Conservation (phyloP, 2,113 vertebrate species). For the Apteryx owenii region DNA sequence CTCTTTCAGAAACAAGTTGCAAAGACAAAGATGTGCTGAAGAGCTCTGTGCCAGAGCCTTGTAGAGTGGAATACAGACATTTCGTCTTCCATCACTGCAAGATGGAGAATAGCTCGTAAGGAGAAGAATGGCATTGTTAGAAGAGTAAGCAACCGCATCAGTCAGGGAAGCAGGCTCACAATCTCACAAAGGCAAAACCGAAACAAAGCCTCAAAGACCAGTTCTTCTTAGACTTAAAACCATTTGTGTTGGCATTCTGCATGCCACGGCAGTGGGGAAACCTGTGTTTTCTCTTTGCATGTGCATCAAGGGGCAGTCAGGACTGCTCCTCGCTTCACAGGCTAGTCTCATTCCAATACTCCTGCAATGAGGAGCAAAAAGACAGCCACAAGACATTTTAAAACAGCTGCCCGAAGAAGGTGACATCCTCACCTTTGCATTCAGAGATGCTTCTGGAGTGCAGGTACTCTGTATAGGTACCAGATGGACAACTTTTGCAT, state of each 20-base stretch:
- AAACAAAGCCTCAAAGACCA: not conserved
- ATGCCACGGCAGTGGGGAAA: not conserved
- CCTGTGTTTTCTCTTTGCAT: not conserved
- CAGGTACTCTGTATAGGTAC: slow-evolving; percentile 91
- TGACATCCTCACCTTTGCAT: slow-evolving; percentile 86
- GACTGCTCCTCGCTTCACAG: not conserved
- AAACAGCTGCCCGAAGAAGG: not conserved
- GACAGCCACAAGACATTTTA: not conserved
- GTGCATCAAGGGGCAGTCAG: not conserved
- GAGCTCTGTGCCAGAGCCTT: not conserved
- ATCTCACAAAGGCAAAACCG: not conserved
- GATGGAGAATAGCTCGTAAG: not conserved
- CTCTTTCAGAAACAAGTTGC: not conserved
- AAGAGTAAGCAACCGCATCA: not conserved
- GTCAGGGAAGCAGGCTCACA: not conserved
- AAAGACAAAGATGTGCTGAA: not conserved
- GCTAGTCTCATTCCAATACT: not conserved
- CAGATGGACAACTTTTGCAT: slow-evolving; percentile 90
- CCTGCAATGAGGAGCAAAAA: not conserved
- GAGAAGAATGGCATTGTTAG: not conserved
- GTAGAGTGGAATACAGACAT: not conserved
- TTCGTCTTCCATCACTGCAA: not conserved
- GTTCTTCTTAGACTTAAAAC: not conserved
- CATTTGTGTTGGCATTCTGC: not conserved
- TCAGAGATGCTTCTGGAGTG: slow-evolving; percentile 90